phyloP scores from a whole-genome alignment of 2,113 vertebrate species.

The Chionomys nivalis region DNA sequence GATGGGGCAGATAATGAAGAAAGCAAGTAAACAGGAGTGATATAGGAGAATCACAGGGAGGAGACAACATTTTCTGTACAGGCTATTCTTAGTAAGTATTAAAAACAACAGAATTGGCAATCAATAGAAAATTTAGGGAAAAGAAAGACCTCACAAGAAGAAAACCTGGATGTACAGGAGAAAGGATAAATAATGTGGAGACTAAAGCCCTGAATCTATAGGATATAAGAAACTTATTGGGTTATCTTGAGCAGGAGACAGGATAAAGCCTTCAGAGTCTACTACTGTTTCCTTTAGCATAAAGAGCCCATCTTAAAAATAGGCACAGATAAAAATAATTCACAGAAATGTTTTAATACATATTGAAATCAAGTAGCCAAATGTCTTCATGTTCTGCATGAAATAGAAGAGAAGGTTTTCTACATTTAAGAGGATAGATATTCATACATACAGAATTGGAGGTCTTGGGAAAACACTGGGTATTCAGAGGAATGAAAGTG shows the following conservation, averaged over 20 bases:
- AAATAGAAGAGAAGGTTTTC: background rate
- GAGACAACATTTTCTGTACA: background rate
- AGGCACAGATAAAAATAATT: slow-evolving; percentile 29
- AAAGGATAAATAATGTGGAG: background rate
- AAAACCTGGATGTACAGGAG: background rate
- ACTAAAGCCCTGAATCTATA: background rate
- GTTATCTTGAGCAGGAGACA: background rate
- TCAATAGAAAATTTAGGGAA: background rate
- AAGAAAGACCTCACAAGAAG: background rate
- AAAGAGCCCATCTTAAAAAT: slow-evolving; percentile 36
- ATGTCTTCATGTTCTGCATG: background rate
- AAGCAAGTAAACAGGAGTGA: background rate
- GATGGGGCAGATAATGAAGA: background rate
- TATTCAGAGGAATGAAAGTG: background rate
- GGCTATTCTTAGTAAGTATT: background rate
- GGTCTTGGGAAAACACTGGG: background rate
- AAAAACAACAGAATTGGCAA: background rate
- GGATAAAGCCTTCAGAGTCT: background rate
- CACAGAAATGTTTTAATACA: background rate
- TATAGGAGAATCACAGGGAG: background rate
- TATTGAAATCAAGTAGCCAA: background rate
- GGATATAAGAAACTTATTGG: background rate
- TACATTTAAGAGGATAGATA: background rate
- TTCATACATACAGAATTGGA: background rate
- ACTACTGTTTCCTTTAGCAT: slow-evolving; percentile 14